These are phyloP conservation scores for Heliornis fulica DNA, from an alignment of 2,113 vertebrate genomes.

Conservation along the genomic window DNA sequence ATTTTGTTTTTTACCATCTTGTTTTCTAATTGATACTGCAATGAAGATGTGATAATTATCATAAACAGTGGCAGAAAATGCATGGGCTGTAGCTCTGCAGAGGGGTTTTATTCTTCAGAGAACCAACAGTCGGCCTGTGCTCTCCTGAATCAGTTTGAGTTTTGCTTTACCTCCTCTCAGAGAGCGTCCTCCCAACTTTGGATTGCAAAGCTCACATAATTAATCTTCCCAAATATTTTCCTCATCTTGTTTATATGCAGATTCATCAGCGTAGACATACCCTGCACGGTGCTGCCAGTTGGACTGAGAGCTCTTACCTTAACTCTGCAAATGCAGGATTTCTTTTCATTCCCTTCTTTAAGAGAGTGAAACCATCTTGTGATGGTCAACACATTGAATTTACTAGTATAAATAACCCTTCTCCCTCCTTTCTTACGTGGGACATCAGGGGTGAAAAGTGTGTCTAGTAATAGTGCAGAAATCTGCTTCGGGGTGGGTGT, in stretches of 20 bases:
- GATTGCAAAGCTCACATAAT: neutral
- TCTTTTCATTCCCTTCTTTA: neutral
- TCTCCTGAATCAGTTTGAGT: neutral
- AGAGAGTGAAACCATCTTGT: neutral
- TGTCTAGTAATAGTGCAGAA: neutral
- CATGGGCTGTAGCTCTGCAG: fast-evolving
- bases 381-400: neutral
- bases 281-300: neutral
- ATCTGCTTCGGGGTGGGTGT: neutral
- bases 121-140: neutral
- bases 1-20: neutral
- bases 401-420: neutral
- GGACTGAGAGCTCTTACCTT: neutral
- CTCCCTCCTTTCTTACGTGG: neutral
- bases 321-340: neutral
- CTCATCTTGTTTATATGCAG: neutral
- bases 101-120: neutral
- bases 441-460: neutral
- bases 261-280: neutral
- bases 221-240: neutral
- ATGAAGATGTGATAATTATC: neutral
- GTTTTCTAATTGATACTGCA: slow-evolving; percentile 1
- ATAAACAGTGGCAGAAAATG: neutral
- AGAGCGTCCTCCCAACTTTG: neutral
- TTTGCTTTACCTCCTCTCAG: neutral